A percentile compares a stretch with the other conserved stretches of the same genome.
Evolutionary conservation across 2,888 invertebrate genomes (phyloP).

Genomic region (Cryptocephalus primarius): DNA sequence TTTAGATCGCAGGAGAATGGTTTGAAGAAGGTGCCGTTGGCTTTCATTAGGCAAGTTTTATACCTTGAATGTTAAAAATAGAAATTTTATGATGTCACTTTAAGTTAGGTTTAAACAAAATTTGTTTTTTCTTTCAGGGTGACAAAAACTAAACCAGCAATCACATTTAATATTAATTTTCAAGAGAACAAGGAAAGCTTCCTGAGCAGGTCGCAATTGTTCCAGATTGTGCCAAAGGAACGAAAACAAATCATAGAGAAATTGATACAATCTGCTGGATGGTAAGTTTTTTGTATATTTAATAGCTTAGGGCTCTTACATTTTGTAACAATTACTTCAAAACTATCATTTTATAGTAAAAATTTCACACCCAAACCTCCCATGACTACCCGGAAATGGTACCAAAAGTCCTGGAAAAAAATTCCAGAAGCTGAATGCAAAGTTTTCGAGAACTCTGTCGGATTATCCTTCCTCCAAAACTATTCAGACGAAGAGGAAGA

Average conservation of each 20-base stretch:
- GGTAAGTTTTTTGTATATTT: conserved; percentile 3
- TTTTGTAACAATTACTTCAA: too few species aligned
- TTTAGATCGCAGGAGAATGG: conserved; percentile 19
- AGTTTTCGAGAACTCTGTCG: conserved; percentile 29
- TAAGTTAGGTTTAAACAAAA: not conserved
- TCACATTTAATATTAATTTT: conserved; percentile 25
- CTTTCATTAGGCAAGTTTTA: conserved; percentile 24
- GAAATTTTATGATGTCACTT: too few species aligned
- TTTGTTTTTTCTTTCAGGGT: conserved; percentile 18
- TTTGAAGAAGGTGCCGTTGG: conserved; percentile 20
- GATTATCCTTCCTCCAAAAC: conserved; percentile 30
- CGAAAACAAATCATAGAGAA: conserved; percentile 16
- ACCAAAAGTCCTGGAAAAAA: conserved; percentile 23
- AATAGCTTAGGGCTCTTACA: too few species aligned
- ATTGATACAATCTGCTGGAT: conserved; percentile 12
- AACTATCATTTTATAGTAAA: too few species aligned
- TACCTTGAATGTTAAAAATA: not conserved
- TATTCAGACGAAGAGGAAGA: conserved; percentile 31
- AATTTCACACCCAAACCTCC: not conserved
- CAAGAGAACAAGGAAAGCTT: conserved; percentile 16
- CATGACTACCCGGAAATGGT: conserved; percentile 23
- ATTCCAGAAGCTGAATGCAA: conserved; percentile 21
- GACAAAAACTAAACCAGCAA: conserved; percentile 23
- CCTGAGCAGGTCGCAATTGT: conserved; percentile 20
- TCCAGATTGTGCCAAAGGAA: conserved; percentile 19